phyloP scores from a whole-genome alignment of 2,888 invertebrate species.

The Tiliacea citrago region DNA sequence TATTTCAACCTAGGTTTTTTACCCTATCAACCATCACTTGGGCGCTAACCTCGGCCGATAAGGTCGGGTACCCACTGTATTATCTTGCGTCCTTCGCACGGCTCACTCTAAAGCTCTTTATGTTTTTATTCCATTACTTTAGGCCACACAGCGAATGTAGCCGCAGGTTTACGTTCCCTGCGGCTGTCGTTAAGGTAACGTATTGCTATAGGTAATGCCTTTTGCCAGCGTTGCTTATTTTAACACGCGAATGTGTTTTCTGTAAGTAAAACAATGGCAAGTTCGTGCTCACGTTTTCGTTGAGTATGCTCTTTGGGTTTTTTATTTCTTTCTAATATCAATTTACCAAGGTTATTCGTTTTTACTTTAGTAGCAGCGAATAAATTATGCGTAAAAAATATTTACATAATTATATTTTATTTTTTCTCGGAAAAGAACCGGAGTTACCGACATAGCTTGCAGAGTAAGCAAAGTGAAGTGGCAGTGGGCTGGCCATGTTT shows the following conservation, averaged over 20 bases:
- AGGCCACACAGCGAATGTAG: slow-evolving; percentile 72
- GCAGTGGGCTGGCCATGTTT: no score
- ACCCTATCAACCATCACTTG: slow-evolving; percentile 71
- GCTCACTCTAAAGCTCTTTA: slow-evolving; percentile 78
- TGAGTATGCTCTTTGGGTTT: slow-evolving; percentile 17
- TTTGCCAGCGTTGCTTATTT: slow-evolving; percentile 69
- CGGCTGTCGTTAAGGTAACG: slow-evolving; percentile 77
- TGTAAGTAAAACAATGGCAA: slow-evolving; percentile 59
- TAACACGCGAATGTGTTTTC: slow-evolving; percentile 64
- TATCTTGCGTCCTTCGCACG: slow-evolving; percentile 74
- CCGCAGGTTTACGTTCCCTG: slow-evolving; percentile 72
- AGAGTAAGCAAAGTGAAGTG: no score
- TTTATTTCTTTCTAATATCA: slow-evolving; percentile 30
- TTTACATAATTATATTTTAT: not conserved
- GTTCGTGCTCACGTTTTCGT: slow-evolving; percentile 40
- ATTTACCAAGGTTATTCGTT: not conserved
- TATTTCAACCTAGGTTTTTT: slow-evolving; percentile 67
- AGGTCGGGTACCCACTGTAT: slow-evolving; percentile 69
- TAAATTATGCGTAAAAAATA: not conserved
- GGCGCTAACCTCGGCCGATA: slow-evolving; percentile 68
- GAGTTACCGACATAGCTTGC: no score
- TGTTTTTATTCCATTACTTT: slow-evolving; percentile 87
- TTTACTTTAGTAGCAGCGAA: not conserved
- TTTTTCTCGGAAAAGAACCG: no score
- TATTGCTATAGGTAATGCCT: slow-evolving; percentile 73